A percentile compares a stretch with the other conserved stretches of the same genome.
Conservation (phyloP, 2,888 invertebrate genomes). For the Brenthis ino region DNA sequence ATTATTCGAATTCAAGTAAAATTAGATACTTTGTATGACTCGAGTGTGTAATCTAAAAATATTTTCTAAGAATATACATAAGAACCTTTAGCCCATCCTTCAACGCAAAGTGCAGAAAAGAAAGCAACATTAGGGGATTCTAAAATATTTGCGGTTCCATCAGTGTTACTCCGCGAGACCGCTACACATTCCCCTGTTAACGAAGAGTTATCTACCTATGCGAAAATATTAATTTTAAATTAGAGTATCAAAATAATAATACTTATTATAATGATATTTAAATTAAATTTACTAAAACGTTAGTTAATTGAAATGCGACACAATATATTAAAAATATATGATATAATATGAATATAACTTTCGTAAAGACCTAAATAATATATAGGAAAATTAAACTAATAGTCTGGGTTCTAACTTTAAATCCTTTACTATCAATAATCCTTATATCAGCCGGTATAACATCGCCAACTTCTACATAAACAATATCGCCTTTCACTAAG, state of each 20-base stretch:
- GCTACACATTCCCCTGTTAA: constrained; percentile 96
- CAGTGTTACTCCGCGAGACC: constrained; percentile 91
- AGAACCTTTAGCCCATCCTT: constrained; percentile 91
- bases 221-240: not conserved
- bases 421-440: constrained; percentile 95
- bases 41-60: not conserved
- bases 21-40: too few relatives aligned
- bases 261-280: not conserved
- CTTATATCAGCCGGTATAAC: constrained; percentile 98
- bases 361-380: not conserved
- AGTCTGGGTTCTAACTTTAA: constrained; percentile 79
- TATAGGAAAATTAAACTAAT: not conserved
- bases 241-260: not conserved
- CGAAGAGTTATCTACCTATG: constrained; percentile 86
- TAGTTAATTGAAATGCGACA: not conserved
- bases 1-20: too few relatives aligned
- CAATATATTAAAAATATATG: not conserved
- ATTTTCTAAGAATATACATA: constrained; percentile 9
- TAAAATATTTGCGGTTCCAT: constrained; percentile 94
- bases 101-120: constrained; percentile 97
- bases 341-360: not conserved
- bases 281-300: not conserved
- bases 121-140: constrained; percentile 96
- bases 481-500: constrained; percentile 96
- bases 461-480: constrained; percentile 94